Conservation (phyloP, 2,797 vertebrate genomes). For the Podargus strigoides region DNA sequence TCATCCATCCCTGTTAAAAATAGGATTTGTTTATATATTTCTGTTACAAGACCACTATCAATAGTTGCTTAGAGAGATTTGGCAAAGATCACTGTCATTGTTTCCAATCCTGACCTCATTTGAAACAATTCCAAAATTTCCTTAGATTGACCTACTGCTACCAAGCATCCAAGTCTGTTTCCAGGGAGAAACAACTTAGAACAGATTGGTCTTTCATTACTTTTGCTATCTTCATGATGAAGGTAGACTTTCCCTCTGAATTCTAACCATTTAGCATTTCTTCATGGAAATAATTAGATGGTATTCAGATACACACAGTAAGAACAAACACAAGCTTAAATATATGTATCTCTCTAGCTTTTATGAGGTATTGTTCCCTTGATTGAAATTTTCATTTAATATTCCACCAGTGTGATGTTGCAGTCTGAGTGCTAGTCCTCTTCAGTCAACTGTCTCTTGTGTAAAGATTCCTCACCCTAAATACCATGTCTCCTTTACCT, state of each 20-base stretch:
- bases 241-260: neutral
- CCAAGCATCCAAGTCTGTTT: neutral
- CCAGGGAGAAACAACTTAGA: neutral
- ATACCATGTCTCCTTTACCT: neutral
- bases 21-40: constrained; percentile 27
- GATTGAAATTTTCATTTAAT: neutral
- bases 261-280: neutral
- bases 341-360: neutral
- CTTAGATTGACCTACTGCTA: neutral
- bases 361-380: neutral
- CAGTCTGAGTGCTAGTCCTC: neutral
- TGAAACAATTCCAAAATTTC: constrained; percentile 20
- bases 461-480: neutral
- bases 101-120: constrained; percentile 41
- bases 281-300: neutral
- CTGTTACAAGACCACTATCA: constrained; percentile 8
- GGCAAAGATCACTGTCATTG: constrained; percentile 16
- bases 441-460: neutral
- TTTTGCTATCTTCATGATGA: neutral
- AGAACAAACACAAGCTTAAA: neutral
- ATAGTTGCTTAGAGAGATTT: constrained; percentile 34
- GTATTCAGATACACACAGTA: neutral
- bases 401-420: neutral
- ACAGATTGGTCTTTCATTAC: neutral
- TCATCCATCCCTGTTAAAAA: constrained; percentile 6